Percentiles rank a stretch among this genome's conserved stretches.
phyloP scores from a whole-genome alignment of 2,888 invertebrate species.

The Volucella inanis region DNA sequence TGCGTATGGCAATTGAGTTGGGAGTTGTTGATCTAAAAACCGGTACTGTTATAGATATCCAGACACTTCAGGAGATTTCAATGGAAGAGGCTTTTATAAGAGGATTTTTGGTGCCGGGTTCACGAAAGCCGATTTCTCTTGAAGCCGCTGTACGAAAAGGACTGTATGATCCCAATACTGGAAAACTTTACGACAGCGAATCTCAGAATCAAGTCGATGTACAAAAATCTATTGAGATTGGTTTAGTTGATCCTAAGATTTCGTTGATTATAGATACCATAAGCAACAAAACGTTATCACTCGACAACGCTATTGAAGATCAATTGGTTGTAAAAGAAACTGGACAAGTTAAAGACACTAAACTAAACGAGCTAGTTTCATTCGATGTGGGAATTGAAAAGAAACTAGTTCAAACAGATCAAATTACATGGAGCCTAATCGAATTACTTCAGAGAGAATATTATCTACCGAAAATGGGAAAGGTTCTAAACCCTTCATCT shows the following conservation, averaged over 20 bases:
- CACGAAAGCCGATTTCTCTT: conserved; percentile 89
- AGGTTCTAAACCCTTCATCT: conserved; percentile 90
- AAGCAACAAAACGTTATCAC: conserved; percentile 88
- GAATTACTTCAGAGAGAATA: conserved; percentile 91
- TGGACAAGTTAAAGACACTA: conserved; percentile 89
- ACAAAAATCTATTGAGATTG: conserved; percentile 90
- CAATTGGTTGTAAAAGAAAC: conserved; percentile 88
- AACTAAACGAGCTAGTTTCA: conserved; percentile 87
- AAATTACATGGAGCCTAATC: conserved; percentile 88
- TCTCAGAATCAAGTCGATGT: conserved; percentile 89
- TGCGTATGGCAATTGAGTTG: conserved; percentile 91
- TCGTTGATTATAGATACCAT: conserved; percentile 91
- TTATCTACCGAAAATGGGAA: conserved; percentile 89
- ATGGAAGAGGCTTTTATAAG: conserved; percentile 88
- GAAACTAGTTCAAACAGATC: conserved; percentile 88
- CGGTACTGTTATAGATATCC: conserved; percentile 88
- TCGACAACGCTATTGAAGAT: conserved; percentile 89
- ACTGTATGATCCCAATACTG: conserved; percentile 88
- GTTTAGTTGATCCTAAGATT: conserved; percentile 91
- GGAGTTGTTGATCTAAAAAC: conserved; percentile 90
- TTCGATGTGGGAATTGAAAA: conserved; percentile 88
- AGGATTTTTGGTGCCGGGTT: conserved; percentile 88
- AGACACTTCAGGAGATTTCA: conserved; percentile 87
- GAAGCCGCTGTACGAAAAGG: conserved; percentile 89
- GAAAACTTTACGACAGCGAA: conserved; percentile 88